Percentiles rank a stretch among this genome's conserved stretches.
These are phyloP conservation scores for Megaceryle alcyon DNA, from an alignment of 2,797 vertebrate genomes.

Conservation along the genomic window DNA sequence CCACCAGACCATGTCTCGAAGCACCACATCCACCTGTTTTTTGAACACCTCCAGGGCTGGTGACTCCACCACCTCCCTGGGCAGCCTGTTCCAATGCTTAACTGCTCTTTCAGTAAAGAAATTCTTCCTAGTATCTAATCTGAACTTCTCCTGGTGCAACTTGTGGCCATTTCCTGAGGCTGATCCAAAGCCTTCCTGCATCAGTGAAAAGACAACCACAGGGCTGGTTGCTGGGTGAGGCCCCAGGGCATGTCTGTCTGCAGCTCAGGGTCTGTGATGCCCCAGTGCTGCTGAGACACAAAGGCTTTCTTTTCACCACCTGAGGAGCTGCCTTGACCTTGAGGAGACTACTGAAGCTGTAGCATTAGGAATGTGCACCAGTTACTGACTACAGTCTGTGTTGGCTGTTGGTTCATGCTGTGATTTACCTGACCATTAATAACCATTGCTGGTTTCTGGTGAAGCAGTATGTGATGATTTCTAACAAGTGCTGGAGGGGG, in stretches of 20 bases:
- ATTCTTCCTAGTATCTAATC: no score
- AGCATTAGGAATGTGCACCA: not conserved
- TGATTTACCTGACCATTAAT: not conserved
- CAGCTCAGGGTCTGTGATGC: not conserved
- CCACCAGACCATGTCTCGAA: no score
- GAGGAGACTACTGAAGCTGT: not conserved
- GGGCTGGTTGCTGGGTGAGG: not conserved
- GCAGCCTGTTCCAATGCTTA: no score
- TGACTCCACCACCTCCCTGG: no score
- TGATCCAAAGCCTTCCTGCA: not conserved
- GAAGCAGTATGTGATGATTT: not conserved
- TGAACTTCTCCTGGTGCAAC: no score
- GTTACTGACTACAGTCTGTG: not conserved
- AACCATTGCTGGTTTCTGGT: not conserved
- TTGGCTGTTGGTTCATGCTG: not conserved
- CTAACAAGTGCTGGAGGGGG: not conserved
- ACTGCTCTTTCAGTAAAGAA: no score
- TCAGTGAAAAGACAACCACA: not conserved
- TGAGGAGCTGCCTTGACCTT: not conserved
- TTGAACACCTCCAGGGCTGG: no score
- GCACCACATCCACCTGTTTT: no score
- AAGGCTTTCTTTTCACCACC: conserved; percentile 3
- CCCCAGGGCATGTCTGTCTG: not conserved
- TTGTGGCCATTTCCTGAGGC: not conserved
- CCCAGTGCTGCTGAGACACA: not conserved